Evolutionary conservation across 2,113 vertebrate species (phyloP).

Genomic region (Xiphorhynchus elegans): DNA sequence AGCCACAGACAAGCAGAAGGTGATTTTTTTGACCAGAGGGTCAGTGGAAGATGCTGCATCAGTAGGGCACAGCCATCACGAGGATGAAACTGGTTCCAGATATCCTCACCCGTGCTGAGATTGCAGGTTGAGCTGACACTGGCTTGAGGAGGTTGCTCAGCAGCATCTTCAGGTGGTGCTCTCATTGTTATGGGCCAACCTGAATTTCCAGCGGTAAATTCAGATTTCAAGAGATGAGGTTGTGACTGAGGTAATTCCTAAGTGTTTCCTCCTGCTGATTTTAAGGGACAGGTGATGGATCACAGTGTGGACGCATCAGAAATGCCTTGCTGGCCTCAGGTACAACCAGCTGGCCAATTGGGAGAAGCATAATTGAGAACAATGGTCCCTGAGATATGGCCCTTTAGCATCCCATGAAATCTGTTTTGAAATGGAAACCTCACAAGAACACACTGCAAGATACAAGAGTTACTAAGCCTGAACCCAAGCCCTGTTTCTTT

Average conservation of each 20-base stretch:
- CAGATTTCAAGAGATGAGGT: background rate
- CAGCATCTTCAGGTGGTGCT: background rate
- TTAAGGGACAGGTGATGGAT: background rate
- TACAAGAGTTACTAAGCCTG: background rate
- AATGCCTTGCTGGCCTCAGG: background rate
- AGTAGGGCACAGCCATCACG: fast-evolving
- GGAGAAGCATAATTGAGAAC: background rate
- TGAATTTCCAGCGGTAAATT: background rate
- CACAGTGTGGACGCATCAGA: fast-evolving
- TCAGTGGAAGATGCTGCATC: background rate
- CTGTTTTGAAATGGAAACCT: background rate
- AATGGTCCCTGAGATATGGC: background rate
- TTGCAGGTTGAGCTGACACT: background rate
- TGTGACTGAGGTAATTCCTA: background rate
- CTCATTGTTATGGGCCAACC: fast-evolving
- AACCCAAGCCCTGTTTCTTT: background rate
- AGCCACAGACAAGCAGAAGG: background rate
- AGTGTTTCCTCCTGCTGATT: background rate
- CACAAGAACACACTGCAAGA: background rate
- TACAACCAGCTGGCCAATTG: background rate
- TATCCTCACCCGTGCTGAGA: background rate
- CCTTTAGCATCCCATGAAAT: background rate
- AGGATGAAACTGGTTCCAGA: background rate
- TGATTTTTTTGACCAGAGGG: background rate
- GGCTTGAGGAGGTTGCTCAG: background rate